phyloP scores from a whole-genome alignment of 2,113 vertebrate genomes.

The Symphodus melops region DNA sequence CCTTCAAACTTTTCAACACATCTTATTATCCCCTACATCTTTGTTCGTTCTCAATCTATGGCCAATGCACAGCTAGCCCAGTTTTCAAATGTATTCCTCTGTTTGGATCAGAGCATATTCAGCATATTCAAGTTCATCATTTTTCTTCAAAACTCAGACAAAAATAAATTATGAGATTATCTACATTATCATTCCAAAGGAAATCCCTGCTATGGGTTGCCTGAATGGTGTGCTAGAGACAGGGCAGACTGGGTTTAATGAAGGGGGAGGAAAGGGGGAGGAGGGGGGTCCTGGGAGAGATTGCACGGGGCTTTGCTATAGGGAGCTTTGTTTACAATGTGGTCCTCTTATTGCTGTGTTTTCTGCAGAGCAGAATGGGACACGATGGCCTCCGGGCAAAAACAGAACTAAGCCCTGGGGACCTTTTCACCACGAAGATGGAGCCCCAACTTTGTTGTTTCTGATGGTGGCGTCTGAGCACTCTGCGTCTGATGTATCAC shows the following conservation, averaged over 20 bases:
- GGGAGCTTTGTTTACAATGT: conserved; percentile 56
- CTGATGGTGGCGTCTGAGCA: conserved; percentile 97
- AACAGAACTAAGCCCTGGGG: conserved; percentile 25
- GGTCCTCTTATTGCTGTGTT: conserved; percentile 77
- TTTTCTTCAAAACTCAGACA: conserved; percentile 87
- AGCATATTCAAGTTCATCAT: conserved; percentile 77
- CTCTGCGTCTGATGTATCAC: conserved; percentile 95
- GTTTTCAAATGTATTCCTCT: conserved; percentile 75
- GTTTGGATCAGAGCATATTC: conserved; percentile 87
- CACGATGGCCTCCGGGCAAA: conserved; percentile 63
- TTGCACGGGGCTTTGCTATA: conserved; percentile 56
- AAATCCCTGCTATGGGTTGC: conserved; percentile 93
- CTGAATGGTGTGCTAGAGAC: conserved; percentile 85
- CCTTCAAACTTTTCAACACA: background rate
- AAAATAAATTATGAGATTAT: conserved; percentile 96
- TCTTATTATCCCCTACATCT: conserved; percentile 19
- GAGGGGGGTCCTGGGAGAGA: conserved; percentile 58
- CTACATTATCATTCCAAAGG: conserved; percentile 91
- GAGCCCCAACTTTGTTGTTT: conserved; percentile 92
- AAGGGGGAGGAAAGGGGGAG: conserved; percentile 1
- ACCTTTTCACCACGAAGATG: conserved; percentile 92
- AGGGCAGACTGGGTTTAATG: conserved; percentile 13
- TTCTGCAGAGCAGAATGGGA: conserved; percentile 61
- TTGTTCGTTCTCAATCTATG: conserved; percentile 36
- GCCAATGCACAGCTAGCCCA: conserved; percentile 29